Evolutionary conservation across 2,797 vertebrate species (phyloP).

Genomic region (Mus caroli): DNA sequence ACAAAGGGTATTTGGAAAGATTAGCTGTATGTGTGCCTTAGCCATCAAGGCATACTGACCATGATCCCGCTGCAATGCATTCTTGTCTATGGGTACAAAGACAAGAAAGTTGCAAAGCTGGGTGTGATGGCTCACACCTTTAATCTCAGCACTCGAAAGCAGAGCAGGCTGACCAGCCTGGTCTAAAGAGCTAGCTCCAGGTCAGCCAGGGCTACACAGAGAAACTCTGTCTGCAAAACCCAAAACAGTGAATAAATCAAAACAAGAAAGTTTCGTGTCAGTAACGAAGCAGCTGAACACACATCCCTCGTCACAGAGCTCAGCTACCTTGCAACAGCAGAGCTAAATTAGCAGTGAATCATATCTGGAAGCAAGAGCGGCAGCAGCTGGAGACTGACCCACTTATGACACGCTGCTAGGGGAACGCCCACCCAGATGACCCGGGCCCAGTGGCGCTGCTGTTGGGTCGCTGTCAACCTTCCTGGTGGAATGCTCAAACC

Average conservation of each 20-base stretch:
- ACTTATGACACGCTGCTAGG: not conserved
- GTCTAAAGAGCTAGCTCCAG: not conserved
- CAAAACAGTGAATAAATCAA: not conserved
- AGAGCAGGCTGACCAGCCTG: not conserved
- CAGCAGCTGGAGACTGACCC: not conserved
- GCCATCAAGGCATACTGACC: not conserved
- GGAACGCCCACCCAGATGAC: not conserved
- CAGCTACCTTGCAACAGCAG: not conserved
- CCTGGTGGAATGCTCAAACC: not conserved
- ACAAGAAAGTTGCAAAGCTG: conserved; percentile 22
- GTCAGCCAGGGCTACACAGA: not conserved
- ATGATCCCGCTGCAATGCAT: not conserved
- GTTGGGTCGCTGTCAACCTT: too few species aligned
- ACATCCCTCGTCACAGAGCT: not conserved
- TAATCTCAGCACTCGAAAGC: not conserved
- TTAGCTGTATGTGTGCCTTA: not conserved
- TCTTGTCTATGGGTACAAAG: conserved; percentile 28
- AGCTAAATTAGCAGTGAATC: not conserved
- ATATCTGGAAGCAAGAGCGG: conserved; percentile 32
- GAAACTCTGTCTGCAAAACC: not conserved
- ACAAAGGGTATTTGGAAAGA: not conserved
- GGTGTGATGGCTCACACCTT: not conserved
- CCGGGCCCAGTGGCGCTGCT: not conserved
- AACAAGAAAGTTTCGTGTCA: conserved; percentile 33
- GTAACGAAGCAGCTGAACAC: not conserved